Conservation (phyloP, 2,797 vertebrate genomes). For the Sitta carolinensis region DNA sequence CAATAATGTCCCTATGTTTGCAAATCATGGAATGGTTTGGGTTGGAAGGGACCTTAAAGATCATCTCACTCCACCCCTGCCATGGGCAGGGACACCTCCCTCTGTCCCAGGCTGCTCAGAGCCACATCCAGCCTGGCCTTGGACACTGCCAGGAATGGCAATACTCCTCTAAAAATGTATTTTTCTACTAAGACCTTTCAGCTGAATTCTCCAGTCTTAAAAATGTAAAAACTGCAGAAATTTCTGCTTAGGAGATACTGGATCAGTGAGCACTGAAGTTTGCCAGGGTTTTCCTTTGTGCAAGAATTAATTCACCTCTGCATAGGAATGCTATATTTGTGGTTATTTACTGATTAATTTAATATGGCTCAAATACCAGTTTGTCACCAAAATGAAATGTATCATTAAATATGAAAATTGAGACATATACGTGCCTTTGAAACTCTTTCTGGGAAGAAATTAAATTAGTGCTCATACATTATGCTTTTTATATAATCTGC, state of each 20-base stretch:
- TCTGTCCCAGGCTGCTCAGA: not conserved
- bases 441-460: not conserved
- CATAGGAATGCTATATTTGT: fast-evolving
- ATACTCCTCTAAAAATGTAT: not conserved
- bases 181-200: not conserved
- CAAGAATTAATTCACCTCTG: not conserved
- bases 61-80: too few species aligned
- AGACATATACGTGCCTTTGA: not conserved
- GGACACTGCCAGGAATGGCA: not conserved
- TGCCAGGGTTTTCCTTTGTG: not conserved
- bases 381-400: not conserved
- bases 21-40: not conserved
- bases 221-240: not conserved
- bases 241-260: not conserved
- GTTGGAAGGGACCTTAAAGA: not conserved
- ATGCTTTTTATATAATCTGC: not conserved
- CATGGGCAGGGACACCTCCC: not conserved
- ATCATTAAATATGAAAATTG: not conserved
- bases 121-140: not conserved
- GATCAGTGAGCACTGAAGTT: not conserved
- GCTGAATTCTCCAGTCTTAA: not conserved
- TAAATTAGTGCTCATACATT: not conserved
- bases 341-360: not conserved
- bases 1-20: not conserved
- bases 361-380: not conserved